phyloP scores from a whole-genome alignment of 2,113 vertebrate genomes.

The Pollimyrus isidori region DNA sequence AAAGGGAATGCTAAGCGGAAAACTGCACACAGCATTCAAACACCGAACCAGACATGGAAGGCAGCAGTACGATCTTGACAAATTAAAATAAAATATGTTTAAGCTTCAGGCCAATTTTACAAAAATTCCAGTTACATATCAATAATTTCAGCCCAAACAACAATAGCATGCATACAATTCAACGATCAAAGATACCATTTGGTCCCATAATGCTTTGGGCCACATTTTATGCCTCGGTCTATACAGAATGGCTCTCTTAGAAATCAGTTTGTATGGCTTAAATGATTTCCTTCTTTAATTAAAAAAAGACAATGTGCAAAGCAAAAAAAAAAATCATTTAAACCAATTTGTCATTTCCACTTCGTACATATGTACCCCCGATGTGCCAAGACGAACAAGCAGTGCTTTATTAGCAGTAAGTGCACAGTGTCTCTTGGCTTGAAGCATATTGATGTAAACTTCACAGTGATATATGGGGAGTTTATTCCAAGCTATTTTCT shows the following conservation, averaged over 20 bases:
- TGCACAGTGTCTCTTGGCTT: not conserved
- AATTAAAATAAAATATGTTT: not conserved
- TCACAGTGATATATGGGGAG: conserved; percentile 1
- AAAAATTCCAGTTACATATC: not conserved
- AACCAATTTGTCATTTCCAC: not conserved
- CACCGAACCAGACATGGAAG: not conserved
- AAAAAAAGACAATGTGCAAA: not conserved
- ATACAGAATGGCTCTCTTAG: not conserved
- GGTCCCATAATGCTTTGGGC: not conserved
- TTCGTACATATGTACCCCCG: not conserved
- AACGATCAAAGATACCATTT: not conserved
- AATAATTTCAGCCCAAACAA: not conserved
- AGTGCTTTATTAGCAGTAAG: not conserved
- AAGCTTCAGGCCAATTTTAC: not conserved
- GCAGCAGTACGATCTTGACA: not conserved
- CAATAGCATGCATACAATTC: not conserved
- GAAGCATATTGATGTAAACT: conserved; percentile 7
- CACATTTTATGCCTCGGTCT: not conserved
- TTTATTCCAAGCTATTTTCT: not conserved
- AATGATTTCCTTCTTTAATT: not conserved
- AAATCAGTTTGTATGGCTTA: not conserved
- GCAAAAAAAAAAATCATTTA: not conserved
- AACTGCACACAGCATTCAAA: not conserved
- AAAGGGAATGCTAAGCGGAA: not conserved
- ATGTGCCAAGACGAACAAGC: not conserved